phyloP scores from a whole-genome alignment of 2,888 invertebrate species.

The Adineta ricciae region DNA sequence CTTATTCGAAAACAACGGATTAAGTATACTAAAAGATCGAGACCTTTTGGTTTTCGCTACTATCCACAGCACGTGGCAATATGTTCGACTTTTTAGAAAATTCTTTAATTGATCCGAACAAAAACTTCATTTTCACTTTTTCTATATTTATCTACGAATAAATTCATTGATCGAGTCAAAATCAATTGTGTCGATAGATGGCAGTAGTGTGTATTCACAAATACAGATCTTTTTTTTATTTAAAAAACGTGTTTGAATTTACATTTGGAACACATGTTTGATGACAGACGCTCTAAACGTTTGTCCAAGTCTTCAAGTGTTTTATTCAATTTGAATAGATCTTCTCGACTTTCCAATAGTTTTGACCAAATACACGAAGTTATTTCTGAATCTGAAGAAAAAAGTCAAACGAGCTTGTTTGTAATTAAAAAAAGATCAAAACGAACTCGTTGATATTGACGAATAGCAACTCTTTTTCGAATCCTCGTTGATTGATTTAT shows the following conservation, averaged over 20 bases:
- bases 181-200: neutral
- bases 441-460: neutral
- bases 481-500: neutral
- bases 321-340: neutral
- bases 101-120: no score
- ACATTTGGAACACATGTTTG: neutral
- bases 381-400: neutral
- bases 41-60: no score
- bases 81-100: no score
- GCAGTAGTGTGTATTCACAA: neutral
- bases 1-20: neutral
- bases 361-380: neutral
- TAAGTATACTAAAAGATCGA: neutral
- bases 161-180: no score
- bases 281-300: constrained; percentile 1
- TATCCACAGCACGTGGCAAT: no score
- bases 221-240: neutral
- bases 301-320: constrained; percentile 16
- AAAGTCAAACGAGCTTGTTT: neutral
- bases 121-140: no score
- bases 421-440: neutral
- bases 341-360: constrained; percentile 19
- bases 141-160: no score
- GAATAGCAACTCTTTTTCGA: neutral
- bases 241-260: neutral